Evolutionary conservation across 2,113 vertebrate genomes (phyloP).

Genomic region (Aptenodytes patagonicus): DNA sequence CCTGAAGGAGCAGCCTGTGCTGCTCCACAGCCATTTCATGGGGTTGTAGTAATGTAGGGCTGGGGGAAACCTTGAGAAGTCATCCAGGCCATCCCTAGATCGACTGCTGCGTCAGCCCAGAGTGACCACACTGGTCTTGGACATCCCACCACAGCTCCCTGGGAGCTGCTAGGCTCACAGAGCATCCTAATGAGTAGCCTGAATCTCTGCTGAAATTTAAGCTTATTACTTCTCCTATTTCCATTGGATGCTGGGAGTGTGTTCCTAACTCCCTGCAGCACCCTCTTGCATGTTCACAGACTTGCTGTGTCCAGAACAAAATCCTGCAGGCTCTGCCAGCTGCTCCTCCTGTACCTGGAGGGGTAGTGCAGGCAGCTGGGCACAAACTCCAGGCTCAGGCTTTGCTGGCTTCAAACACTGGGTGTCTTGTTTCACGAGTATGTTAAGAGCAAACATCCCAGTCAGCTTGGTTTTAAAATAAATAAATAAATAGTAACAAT

Average conservation of each 20-base stretch:
- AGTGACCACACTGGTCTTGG: background rate
- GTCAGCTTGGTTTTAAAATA: background rate
- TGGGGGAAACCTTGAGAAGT: background rate
- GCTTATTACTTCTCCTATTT: background rate
- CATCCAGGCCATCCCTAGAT: background rate
- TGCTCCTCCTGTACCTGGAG: background rate
- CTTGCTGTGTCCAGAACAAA: background rate
- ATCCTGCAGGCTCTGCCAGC: background rate
- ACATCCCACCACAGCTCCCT: background rate
- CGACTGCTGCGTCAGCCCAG: background rate
- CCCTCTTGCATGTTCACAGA: background rate
- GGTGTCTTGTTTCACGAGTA: background rate
- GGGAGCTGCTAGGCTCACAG: background rate
- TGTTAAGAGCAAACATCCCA: background rate
- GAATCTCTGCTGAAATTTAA: background rate
- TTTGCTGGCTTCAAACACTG: background rate
- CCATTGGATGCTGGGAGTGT: fast-evolving
- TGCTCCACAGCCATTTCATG: background rate
- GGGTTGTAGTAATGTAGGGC: background rate
- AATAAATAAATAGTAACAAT: background rate
- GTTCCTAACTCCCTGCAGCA: background rate
- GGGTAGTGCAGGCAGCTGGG: background rate
- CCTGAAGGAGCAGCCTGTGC: background rate
- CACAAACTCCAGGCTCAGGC: background rate
- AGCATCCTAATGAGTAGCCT: background rate